A percentile compares a stretch with the other conserved stretches of the same genome.
Evolutionary conservation across 2,797 vertebrate genomes (phyloP).

Genomic region (Distichodus sexfasciatus): DNA sequence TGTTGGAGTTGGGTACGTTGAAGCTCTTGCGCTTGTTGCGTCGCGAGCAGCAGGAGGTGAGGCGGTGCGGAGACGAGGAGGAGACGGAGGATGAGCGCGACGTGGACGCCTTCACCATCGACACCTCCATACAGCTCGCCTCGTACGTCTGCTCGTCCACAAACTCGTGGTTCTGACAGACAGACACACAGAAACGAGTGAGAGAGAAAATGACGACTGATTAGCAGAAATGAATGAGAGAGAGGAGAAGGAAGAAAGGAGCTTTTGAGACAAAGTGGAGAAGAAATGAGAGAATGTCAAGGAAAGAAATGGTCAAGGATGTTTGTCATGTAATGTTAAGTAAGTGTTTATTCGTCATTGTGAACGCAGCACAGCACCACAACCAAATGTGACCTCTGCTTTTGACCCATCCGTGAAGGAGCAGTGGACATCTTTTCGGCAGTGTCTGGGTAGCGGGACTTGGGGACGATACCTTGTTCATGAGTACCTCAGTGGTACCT

Average conservation of each 20-base stretch:
- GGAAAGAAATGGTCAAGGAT: too few relatives aligned
- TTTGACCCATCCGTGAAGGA: too few relatives aligned
- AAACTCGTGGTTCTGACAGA: conserved; percentile 88
- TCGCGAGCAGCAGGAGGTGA: conserved; percentile 86
- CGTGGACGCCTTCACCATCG: conserved; percentile 76
- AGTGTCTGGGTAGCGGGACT: too few relatives aligned
- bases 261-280: not conserved
- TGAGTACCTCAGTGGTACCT: too few relatives aligned
- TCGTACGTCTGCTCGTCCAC: conserved; percentile 89
- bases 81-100: conserved; percentile 84
- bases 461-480: too few relatives aligned
- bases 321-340: too few relatives aligned
- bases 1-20: conserved; percentile 80
- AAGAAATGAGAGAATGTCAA: too few relatives aligned
- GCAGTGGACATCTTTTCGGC: too few relatives aligned
- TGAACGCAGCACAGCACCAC: too few relatives aligned
- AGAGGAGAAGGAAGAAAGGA: not conserved
- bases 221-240: not conserved
- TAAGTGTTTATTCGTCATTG: too few relatives aligned
- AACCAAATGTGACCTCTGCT: too few relatives aligned
- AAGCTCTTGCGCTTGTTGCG: conserved; percentile 85
- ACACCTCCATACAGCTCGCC: conserved; percentile 82
- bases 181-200: conserved; percentile 14
- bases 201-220: not conserved
- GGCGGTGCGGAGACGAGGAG: conserved; percentile 75